Evolutionary conservation across 1,140 invertebrate genomes (phyloP).

Genomic region (Drosophila nebulosa): DNA sequence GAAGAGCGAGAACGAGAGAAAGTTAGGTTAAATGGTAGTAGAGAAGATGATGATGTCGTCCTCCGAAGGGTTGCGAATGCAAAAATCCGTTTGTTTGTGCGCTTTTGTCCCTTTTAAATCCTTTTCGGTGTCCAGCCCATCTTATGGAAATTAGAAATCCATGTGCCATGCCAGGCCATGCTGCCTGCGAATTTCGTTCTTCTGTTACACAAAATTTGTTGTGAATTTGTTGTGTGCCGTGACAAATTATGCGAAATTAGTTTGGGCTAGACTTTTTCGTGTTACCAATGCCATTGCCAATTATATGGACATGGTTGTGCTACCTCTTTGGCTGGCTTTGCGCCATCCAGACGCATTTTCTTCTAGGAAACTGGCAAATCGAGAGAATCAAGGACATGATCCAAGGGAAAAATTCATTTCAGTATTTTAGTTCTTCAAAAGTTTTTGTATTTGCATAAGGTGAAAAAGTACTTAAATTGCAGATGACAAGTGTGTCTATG

Average conservation of each 20-base stretch:
- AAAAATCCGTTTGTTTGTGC: constrained; percentile 72
- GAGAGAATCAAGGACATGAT: too few species aligned
- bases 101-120: constrained; percentile 58
- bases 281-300: constrained; percentile 36
- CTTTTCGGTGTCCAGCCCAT: constrained; percentile 52
- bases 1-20: not conserved
- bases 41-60: constrained; percentile 11
- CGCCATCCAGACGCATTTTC: too few species aligned
- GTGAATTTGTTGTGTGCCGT: constrained; percentile 66
- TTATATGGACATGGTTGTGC: not conserved
- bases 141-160: not conserved
- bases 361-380: too few species aligned
- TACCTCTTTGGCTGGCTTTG: not conserved
- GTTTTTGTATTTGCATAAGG: too few species aligned
- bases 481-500: constrained; percentile 37
- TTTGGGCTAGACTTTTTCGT: constrained; percentile 51
- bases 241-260: constrained; percentile 78
- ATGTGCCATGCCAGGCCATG: constrained; percentile 1
- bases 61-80: constrained; percentile 61
- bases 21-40: constrained; percentile 2
- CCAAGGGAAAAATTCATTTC: too few species aligned
- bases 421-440: too few species aligned
- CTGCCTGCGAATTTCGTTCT: constrained; percentile 40
- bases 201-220: constrained; percentile 33
- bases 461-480: too few species aligned